Evolutionary conservation across 2,888 invertebrate species (phyloP).

Genomic region (Troides oblongomaculatus): DNA sequence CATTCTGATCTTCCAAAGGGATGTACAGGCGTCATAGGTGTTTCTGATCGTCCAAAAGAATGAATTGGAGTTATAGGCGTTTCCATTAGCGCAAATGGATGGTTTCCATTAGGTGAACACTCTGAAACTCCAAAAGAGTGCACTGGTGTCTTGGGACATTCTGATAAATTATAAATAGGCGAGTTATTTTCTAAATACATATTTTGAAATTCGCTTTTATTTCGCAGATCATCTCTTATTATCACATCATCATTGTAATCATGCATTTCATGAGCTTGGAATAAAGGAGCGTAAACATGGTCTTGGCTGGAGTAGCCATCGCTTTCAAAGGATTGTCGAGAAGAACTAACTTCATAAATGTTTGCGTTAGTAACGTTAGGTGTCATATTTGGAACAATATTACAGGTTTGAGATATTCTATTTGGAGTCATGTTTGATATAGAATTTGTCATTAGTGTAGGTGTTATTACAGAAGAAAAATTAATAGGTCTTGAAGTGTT

Average conservation of each 20-base stretch:
- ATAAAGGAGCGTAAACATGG: conserved; percentile 63
- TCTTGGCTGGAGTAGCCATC: conserved; percentile 45
- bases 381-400: conserved; percentile 34
- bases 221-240: conserved; percentile 32
- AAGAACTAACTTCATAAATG: conserved; percentile 52
- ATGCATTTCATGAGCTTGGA: conserved; percentile 42
- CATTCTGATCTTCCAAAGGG: conserved; percentile 51
- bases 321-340: conserved; percentile 48
- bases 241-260: conserved; percentile 41
- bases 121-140: conserved; percentile 41
- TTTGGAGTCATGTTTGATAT: conserved; percentile 27
- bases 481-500: conserved; percentile 9
- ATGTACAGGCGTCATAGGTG: conserved; percentile 44
- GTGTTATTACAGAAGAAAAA: conserved; percentile 29
- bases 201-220: conserved; percentile 35
- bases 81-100: conserved; percentile 50
- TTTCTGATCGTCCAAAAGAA: conserved; percentile 51
- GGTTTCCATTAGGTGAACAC: conserved; percentile 44
- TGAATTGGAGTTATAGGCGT: conserved; percentile 49
- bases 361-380: conserved; percentile 45
- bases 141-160: conserved; percentile 40
- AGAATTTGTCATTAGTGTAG: conserved; percentile 22
- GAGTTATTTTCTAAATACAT: conserved; percentile 34
- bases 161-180: conserved; percentile 34
- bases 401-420: conserved; percentile 28